Evolutionary conservation across 2,888 invertebrate genomes (phyloP).

Genomic region (Tachina grossa): DNA sequence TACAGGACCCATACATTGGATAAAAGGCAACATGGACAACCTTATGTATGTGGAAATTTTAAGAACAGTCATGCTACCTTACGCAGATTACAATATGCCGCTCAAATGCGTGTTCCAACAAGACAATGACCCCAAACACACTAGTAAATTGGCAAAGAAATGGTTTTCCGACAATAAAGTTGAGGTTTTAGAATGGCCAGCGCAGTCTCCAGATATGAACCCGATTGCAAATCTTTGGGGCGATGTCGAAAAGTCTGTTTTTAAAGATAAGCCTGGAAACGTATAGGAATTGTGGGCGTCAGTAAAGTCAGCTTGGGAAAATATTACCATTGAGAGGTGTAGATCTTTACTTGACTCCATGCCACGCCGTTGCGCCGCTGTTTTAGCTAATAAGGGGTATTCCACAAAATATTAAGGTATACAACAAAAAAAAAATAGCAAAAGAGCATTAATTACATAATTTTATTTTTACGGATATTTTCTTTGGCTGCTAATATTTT

Average conservation of each 20-base stretch:
- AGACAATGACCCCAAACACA: not conserved
- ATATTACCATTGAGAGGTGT: conserved; percentile 11
- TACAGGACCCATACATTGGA: conserved; percentile 33
- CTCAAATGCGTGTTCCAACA: not conserved
- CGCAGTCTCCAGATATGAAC: not conserved
- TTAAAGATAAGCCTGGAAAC: not conserved
- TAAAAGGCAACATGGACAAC: conserved; percentile 20
- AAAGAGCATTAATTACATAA: not conserved
- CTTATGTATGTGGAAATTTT: conserved; percentile 15
- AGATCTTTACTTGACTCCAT: conserved; percentile 24
- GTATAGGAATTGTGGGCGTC: not conserved
- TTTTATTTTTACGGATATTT: not conserved
- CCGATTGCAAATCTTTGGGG: conserved; percentile 2
- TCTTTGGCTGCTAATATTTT: too few species aligned
- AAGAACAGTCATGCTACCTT: not conserved
- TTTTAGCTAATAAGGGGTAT: not conserved
- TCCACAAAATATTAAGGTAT: conserved; percentile 19
- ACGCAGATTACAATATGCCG: too few species aligned
- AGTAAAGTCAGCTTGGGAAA: conserved; percentile 19
- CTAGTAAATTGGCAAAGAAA: too few species aligned
- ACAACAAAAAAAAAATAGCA: conserved; percentile 3
- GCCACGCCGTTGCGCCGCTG: not conserved
- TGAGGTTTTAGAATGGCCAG: not conserved
- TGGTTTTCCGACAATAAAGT: not conserved
- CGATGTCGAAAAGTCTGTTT: conserved; percentile 11